Conservation (phyloP, 1,140 invertebrate genomes). For the Magallana ariakensis region DNA sequence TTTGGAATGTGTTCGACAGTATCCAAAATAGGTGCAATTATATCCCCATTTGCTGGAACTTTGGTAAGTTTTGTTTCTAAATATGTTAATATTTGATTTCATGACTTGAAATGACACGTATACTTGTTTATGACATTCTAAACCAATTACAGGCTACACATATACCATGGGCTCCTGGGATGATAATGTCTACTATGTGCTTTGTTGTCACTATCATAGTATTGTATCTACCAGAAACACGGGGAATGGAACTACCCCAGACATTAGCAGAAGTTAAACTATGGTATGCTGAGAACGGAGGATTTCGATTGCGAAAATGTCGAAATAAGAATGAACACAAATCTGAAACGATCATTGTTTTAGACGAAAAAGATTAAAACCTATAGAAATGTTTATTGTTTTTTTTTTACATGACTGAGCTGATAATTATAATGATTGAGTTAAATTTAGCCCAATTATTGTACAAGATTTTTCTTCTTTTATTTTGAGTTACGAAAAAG, state of each 20-base stretch:
- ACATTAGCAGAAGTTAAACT: background rate
- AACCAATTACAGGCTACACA: background rate
- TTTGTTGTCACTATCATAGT: background rate
- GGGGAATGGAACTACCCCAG: conserved; percentile 16
- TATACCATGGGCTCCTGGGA: conserved; percentile 12
- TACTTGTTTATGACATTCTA: background rate
- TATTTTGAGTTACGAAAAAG: too few species aligned
- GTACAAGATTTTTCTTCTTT: too few species aligned
- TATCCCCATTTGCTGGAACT: conserved; percentile 40
- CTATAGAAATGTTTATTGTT: too few species aligned
- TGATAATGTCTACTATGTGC: background rate
- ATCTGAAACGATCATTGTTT: background rate
- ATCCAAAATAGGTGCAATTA: conserved; percentile 49
- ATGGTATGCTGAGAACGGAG: conserved; percentile 1
- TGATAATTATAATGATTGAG: too few species aligned
- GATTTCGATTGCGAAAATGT: background rate
- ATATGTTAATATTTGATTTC: background rate
- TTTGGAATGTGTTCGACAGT: conserved; percentile 40
- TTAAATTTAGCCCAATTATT: too few species aligned
- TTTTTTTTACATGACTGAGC: too few species aligned
- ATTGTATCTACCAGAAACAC: conserved; percentile 20
- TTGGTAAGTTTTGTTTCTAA: conserved; percentile 7
- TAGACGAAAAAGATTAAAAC: too few species aligned
- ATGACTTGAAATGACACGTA: background rate
- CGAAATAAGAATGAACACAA: background rate